Percentiles rank a stretch among this genome's conserved stretches.
Conservation (phyloP, 2,888 invertebrate species). For the Fragum fragum region DNA sequence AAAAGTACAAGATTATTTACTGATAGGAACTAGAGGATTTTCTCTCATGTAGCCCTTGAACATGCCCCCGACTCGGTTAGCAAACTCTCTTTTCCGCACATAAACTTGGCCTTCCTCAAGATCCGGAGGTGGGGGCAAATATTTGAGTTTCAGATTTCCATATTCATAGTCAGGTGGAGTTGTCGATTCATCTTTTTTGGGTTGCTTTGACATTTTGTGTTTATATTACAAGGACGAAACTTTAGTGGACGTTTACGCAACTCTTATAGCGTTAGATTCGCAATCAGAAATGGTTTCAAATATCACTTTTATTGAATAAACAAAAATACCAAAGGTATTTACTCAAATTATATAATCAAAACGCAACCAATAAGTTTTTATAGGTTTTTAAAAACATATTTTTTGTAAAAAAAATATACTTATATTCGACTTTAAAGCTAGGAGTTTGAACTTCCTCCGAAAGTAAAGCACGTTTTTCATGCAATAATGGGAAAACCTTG, state of each 20-base stretch:
- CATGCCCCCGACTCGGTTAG: not conserved
- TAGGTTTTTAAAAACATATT: no score
- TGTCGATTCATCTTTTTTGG: not conserved
- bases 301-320: no score
- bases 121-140: conserved; percentile 30
- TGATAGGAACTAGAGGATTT: conserved; percentile 23
- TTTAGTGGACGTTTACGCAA: not conserved
- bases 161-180: conserved; percentile 20
- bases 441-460: no score
- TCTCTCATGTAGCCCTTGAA: not conserved
- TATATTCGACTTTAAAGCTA: no score
- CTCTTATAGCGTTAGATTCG: no score
- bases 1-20: conserved; percentile 1
- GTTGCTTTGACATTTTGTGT: not conserved
- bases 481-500: conserved; percentile 9
- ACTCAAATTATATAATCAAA: no score
- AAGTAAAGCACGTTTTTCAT: no score
- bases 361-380: no score
- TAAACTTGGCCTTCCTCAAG: conserved; percentile 20
- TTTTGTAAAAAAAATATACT: no score
- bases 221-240: not conserved
- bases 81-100: not conserved
- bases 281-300: no score
- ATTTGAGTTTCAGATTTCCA: not conserved
- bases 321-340: no score